Evolutionary conservation across 1,140 invertebrate genomes (phyloP), one percentile per base, ranked within the genome.

Genomic region (Drosophila pandora): DNA sequence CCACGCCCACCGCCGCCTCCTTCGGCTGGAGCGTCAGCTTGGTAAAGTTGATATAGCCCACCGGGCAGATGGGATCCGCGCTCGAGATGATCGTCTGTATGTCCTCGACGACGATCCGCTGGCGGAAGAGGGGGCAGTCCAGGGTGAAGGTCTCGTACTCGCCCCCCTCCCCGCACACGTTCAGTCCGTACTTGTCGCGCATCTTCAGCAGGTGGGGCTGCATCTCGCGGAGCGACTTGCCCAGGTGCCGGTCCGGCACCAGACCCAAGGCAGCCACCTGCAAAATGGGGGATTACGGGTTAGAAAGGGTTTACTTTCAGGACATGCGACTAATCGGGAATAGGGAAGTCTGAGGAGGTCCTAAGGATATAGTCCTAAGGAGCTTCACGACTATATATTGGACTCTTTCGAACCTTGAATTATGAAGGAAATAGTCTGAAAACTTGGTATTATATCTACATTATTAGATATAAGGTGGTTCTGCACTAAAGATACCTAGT

Each of bases 81-180:
- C 97, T 96, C 92, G 97, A 96, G 60, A 97, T 95, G 34, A 99
- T 94, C 80, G 95, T 95, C 93, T 98, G 96, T 73, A 94, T 95
- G 79, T 98, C 96, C 92, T 98, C 96, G 90, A 99, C 94, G 67
- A 97, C 93, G 92, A 99, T 95, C 90, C 94, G 94, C 92, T 97
- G 98, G 82, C 95, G 96, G 92, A 99, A 99, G 45, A 99, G 93
- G 17, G 98, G 98, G 93, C 98, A 99, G 93, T 99, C 97, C 60
- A 99, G 93, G 10, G 98, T 99, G 91, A 99, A 97, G 30, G 98
- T 98, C 93, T 99, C 99, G 92, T 99, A 99, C 93, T 99, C 99
- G 49, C 99, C 99, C 41, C 99, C 99, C 94, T 99, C 99, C 43
- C 99, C 99, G 93, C 99, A 99, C 47, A 99, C 95, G 94, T 99